Evolutionary conservation across 1,140 invertebrate species (phyloP), one percentile per base, ranked within the genome.

Genomic region (Cephus cinctus): DNA sequence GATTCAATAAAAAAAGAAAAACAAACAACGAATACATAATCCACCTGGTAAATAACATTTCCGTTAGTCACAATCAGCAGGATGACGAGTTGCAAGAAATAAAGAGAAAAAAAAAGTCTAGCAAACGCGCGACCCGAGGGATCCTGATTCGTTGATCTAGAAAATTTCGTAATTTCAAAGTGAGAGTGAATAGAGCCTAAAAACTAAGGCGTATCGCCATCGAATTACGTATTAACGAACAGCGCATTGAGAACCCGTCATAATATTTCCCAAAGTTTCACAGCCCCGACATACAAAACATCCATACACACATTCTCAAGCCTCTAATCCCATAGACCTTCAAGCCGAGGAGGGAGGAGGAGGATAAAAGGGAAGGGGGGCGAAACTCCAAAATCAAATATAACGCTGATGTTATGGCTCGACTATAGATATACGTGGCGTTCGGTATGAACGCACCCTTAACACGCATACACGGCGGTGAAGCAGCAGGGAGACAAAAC

Each of bases 401-500:
- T n/a, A n/a, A 9, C 27, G 27, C 8, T 30, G 1, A 12, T 30
- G 12, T 8, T 12, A 9, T 30, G 8, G 12, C 27, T 30, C 27
- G 27, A 12, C 27, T 30, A 9, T n/a, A n/a, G n/a, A n/a, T 12
- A 30, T 30, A 9, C 27, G 27, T 30, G 27, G 27, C 12, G 27
- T 8, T 30, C 11, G 35, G 35, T 43, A 31, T 31, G 47, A 43
- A 50, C 19, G 45, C 45, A 39, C 34, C 45, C 22, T 47, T 18
- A 35, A 35, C 23, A 20, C 9, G 19, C 14, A 32, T 9, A 42
- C 8, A 36, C 31, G 48, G 43, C 22, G 38, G 52, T 22, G 51
- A 25, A 32, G 41, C 51, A 32, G 47, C 45, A 57, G 56, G 56
- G 57, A 64, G 57, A 64, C 63, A 66, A 70, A 71, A 69, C 68